These are phyloP conservation scores for Pogonognathellus flavescens DNA, from an alignment of 1,140 invertebrate species.

Conservation along the genomic window DNA sequence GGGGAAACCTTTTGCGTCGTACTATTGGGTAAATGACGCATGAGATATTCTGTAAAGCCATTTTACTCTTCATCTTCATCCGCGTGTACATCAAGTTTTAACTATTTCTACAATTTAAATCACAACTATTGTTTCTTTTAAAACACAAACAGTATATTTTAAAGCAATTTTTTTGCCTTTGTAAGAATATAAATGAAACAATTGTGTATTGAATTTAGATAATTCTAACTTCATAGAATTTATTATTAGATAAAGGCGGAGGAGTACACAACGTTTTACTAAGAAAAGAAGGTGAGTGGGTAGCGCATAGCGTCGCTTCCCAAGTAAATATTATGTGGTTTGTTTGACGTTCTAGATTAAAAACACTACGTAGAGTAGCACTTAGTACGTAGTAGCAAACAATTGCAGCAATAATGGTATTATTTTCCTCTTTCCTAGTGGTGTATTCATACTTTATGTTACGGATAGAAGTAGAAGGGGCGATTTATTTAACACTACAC, in stretches of 20 bases:
- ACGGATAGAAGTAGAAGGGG: too few species aligned
- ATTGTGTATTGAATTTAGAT: background rate
- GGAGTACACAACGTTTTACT: background rate
- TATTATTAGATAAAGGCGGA: slow-evolving; percentile 25
- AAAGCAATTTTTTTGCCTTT: background rate
- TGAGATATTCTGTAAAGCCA: background rate
- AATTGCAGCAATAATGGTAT: too few species aligned
- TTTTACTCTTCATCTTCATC: background rate
- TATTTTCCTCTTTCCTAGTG: too few species aligned
- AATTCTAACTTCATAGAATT: background rate
- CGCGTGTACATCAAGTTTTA: background rate
- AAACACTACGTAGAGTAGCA: too few species aligned
- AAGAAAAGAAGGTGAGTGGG: too few species aligned
- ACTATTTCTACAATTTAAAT: background rate
- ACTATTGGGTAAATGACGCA: background rate
- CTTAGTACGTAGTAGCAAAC: too few species aligned
- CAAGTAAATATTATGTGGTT: background rate
- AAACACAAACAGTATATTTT: background rate
- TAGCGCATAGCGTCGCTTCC: background rate
- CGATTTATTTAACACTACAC: too few species aligned
- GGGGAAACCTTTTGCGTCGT: too few species aligned
- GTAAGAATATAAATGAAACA: background rate
- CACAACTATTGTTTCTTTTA: background rate
- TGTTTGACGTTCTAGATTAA: background rate
- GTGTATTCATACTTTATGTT: too few species aligned